Percentiles rank a stretch among this genome's conserved stretches.
Conservation (phyloP, 2,113 vertebrate genomes). For the Amphiprion percula region DNA sequence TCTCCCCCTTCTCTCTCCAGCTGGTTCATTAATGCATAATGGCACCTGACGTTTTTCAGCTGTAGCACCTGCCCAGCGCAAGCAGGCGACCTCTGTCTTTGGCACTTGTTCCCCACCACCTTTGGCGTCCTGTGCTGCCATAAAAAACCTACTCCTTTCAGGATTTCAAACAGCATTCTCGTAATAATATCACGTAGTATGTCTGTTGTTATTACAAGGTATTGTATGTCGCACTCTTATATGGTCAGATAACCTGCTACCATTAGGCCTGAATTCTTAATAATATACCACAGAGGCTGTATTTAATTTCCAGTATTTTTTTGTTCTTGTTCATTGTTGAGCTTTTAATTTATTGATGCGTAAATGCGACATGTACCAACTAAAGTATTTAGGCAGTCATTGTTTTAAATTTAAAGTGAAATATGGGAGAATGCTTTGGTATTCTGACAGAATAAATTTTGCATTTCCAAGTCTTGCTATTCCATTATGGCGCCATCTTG, state of each 20-base stretch:
- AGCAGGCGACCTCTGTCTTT: conserved; percentile 4
- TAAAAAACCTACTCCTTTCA: not conserved
- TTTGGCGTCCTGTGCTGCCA: conserved; percentile 4
- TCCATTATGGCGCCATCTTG: not conserved
- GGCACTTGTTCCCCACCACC: conserved; percentile 6
- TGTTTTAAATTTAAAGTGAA: conserved; percentile 26
- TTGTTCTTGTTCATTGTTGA: not conserved
- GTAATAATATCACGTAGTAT: not conserved
- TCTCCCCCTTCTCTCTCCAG: not conserved
- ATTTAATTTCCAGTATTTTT: not conserved
- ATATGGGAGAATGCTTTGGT: not conserved
- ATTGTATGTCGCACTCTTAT: not conserved
- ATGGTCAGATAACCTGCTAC: not conserved
- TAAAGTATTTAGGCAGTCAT: not conserved
- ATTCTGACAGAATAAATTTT: not conserved
- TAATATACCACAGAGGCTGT: not conserved
- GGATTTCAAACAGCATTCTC: not conserved
- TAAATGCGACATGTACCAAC: not conserved
- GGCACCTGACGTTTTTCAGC: conserved; percentile 55
- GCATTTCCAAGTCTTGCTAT: not conserved
- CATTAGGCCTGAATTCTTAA: not conserved
- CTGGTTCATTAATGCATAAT: conserved; percentile 22
- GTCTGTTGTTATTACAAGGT: not conserved
- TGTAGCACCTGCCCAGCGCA: conserved; percentile 45
- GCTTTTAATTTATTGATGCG: not conserved